Percentiles rank a stretch among this genome's conserved stretches.
Evolutionary conservation across 2,113 vertebrate species (phyloP).

Genomic region (Phyllostomus hastatus): DNA sequence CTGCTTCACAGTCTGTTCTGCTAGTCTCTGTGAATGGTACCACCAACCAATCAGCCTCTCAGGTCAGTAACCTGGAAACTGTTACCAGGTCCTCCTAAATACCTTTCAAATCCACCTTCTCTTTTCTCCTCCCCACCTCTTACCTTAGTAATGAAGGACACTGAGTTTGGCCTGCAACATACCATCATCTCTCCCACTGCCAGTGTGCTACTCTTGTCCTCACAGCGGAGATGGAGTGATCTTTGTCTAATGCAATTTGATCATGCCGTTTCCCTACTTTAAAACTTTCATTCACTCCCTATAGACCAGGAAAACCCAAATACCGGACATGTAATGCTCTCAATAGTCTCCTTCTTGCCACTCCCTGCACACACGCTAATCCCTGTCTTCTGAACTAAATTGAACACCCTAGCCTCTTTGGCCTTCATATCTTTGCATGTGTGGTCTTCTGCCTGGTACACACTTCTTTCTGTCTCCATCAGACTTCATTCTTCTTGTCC

Average conservation of each 20-base stretch:
- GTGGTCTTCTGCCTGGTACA: not conserved
- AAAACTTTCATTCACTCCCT: not conserved
- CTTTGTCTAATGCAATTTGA: not conserved
- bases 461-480: not conserved
- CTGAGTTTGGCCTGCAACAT: not conserved
- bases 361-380: not conserved
- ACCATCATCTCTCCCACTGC: not conserved
- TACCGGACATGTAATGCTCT: not conserved
- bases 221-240: not conserved
- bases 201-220: not conserved
- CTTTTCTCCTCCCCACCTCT: too few relatives aligned
- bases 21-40: not conserved
- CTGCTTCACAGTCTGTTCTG: not conserved
- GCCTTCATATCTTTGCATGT: not conserved
- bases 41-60: not conserved
- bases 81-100: not conserved
- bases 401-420: not conserved
- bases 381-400: not conserved
- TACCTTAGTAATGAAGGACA: not conserved
- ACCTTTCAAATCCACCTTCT: not conserved
- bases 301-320: not conserved
- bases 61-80: not conserved
- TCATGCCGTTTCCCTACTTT: not conserved
- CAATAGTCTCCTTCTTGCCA: not conserved
- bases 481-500: not conserved